phyloP scores from a whole-genome alignment of 2,888 invertebrate genomes.

The Sinelater perroti region DNA sequence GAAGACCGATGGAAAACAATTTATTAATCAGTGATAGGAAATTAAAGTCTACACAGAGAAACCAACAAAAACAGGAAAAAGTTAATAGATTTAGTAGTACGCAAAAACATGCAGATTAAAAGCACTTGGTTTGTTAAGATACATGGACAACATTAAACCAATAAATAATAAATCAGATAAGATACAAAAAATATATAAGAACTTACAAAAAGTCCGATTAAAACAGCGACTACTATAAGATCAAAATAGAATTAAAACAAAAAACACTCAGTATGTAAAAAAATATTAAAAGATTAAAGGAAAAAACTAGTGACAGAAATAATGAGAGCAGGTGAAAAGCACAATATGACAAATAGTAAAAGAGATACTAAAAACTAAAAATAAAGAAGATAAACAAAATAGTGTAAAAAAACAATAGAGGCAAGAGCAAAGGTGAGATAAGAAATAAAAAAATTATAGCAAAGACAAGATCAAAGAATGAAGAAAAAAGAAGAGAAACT shows the following conservation, averaged over 20 bases:
- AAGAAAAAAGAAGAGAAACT: not conserved
- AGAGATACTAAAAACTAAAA: not conserved
- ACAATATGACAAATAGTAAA: slow-evolving; percentile 16
- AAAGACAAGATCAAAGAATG: not conserved
- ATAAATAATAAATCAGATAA: not conserved
- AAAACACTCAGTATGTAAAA: not conserved
- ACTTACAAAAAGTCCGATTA: not conserved
- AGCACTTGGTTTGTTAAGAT: not conserved
- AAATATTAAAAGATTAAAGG: not conserved
- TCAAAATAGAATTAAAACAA: slow-evolving; percentile 1
- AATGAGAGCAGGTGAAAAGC: not conserved
- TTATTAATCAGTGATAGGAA: not conserved
- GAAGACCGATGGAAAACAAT: not conserved
- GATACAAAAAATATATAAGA: not conserved
- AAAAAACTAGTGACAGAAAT: not conserved
- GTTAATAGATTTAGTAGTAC: not conserved
- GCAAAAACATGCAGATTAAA: not conserved
- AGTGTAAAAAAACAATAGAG: not conserved
- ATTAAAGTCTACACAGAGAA: not conserved
- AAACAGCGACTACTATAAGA: not conserved
- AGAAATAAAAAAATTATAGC: not conserved
- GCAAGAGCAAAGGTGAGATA: not conserved
- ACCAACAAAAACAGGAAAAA: not conserved
- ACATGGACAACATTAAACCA: not conserved
- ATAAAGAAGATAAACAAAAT: not conserved